Evolutionary conservation across 2,797 vertebrate genomes (phyloP).

Genomic region (Tympanoctomys barrerae): DNA sequence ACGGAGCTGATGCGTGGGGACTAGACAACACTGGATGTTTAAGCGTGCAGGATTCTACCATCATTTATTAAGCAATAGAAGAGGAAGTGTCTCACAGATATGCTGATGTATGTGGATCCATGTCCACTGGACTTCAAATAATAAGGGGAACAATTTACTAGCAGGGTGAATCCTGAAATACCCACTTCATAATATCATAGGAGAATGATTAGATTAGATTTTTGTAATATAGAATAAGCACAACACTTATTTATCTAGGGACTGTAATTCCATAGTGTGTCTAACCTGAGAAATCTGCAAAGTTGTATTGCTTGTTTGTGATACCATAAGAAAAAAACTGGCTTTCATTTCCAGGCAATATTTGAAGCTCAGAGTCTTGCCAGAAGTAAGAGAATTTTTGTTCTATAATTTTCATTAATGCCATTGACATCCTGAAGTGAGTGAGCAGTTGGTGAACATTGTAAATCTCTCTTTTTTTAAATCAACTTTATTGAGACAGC

Average conservation of each 20-base stretch:
- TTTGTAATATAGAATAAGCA: not conserved
- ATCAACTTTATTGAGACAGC: too few relatives aligned
- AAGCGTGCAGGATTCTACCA: not conserved
- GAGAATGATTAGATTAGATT: not conserved
- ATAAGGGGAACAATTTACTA: slow-evolving; percentile 1
- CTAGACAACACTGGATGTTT: not conserved
- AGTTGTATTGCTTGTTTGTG: not conserved
- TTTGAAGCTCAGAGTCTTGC: not conserved
- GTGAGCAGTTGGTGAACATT: not conserved
- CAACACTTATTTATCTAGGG: not conserved
- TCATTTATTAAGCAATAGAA: slow-evolving; percentile 43
- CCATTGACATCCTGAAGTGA: not conserved
- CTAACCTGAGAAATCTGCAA: not conserved
- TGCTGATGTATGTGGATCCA: not conserved
- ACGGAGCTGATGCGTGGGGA: slow-evolving; percentile 55
- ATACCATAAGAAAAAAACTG: not conserved
- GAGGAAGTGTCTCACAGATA: not conserved
- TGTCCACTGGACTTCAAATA: not conserved
- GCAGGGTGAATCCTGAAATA: not conserved
- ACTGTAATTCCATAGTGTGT: not conserved
- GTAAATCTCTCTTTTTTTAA: not conserved
- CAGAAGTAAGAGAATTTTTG: not conserved
- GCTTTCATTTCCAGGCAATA: not conserved
- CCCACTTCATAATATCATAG: not conserved
- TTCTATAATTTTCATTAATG: not conserved